Evolutionary conservation across 2,888 invertebrate species (phyloP), one percentile per base, ranked within the genome.

Genomic region (Oscheius myriophilus): DNA sequence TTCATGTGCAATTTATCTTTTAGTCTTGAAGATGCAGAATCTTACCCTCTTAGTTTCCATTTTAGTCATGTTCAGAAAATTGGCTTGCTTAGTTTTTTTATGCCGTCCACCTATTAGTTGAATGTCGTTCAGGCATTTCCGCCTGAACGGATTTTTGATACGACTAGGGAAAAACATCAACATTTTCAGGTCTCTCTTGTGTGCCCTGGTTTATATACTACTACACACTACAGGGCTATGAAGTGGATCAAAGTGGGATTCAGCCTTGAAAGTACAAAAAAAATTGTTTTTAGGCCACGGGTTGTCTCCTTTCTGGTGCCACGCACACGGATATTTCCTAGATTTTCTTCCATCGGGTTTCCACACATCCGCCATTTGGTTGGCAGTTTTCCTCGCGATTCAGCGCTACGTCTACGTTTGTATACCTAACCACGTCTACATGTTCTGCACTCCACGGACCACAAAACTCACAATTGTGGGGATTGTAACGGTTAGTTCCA

Each of bases 401-500:
- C 95, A 96, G 88, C 90, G 95, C 71, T 96, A 95, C 89, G 93
- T 96, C 82, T 95, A 94, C 89, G 94, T 96, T 0, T 95, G 95
- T 86, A 94, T 94, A 86, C 93, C 94, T 0, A 92, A 93, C 0
- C 90, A 92, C 70, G 94, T 95, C 0, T 90, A 93, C 72, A 92
- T 92, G n/a, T 90, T 90, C 88, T 91, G 91, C 85, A 90, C 90
- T 7, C 88, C 89, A 78, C 90, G 91, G 0, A 90, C 91, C 1
- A 83, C 92, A 80, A 91, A 93, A 45, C 88, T 91, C 59, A 91
- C 91, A 87, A 93, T 95, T 76, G 91, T 92, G 53, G 86, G 92
- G 42, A 90, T 92, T 16, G 63, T 75, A n/a, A n/a, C 59, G 68
- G 81, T 81, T 51, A 64, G 76, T 62, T 18, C 49, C 18, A 18